Base-by-base conservation (phyloP, 2,113 vertebrate species). In the Nothocercus julius region DNA sequence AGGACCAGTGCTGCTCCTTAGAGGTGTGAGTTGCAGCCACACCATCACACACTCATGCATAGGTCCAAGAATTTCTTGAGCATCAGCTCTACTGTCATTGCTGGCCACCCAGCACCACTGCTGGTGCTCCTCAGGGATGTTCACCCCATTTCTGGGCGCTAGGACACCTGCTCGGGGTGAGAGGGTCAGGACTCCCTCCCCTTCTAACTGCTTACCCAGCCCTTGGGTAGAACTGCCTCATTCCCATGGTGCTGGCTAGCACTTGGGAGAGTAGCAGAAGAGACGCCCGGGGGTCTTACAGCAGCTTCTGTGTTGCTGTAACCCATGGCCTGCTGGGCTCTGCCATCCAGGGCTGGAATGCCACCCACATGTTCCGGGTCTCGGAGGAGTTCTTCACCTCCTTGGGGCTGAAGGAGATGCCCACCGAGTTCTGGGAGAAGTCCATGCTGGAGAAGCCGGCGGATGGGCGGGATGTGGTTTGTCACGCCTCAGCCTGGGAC, bases 401-500 rank as follows among this genome's bases (percentile, higher is more conserved):
- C 18, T 91, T 99, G 91, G 98, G 97, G 11, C 97, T 99, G 44
- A 72, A 96, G 47, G 36, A 87, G 63, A 99, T 99, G 99, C 99
- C 99, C 1, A 25, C 79, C 0, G 98, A 99, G 45, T 99, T 99
- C 92, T 99, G 99, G 99, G 6, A 97, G 0, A 78, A 95, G 56
- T 99, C 99, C 6, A 99, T 99, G 99, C 94, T 99, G 93, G 98
- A 98, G 93, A 99, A 99, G 61, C 99, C 99, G 0, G 61, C 38
- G 0, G 98, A 99, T 0, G 98, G 97, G 16, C 96, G 98, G 9
- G 98, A 99, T 67, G 99, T 99, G 82, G 99, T 99, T 87, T 99
- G 99, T 38, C 99, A 99, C 0, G 99, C 99, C 5, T 99, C 99
- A 0, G 99, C 99, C 82, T 99, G 99, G 99, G 99, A 99, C 96